Base-by-base conservation (phyloP, 2,888 invertebrate genomes). In the Rambutsinella grinnellia region DNA sequence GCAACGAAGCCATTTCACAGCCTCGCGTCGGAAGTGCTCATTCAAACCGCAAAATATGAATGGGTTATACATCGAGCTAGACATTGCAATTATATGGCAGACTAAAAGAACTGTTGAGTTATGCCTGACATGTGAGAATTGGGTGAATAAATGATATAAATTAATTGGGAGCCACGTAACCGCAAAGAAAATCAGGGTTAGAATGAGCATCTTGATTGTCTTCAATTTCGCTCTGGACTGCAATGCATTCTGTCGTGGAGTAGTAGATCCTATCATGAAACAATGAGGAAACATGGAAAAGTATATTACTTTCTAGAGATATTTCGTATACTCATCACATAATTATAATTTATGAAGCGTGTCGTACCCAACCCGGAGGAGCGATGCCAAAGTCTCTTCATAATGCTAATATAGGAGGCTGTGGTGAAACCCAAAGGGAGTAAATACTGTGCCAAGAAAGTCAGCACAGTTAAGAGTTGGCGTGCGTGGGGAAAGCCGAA, bases 41-140 rank as follows among this genome's bases (percentile, higher is more conserved):
- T 88, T 88, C 19, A 88, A 83, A 87, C 88, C 88, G 78, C 87
- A 88, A 80, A 88, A 88, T 17, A 88, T 87, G 80, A 87, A 88
- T 0, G 88, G 88, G 76, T 88, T 88, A 82, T 86, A 87, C 80
- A 87, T 87, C 2, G 87, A 87, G 76, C 87, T 87, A 75, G 86
- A 87, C 85, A 88, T 87, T 23, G 88, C 88, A n/a, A 88, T 83
- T 86, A 87, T 86, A 79, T 88, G 88, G 70, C 87, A 87, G 47
- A 86, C 80, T 26, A 88, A 85, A 80, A 87, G 87, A 2, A 85
- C 85, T 1, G 85, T 85, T 1, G 87, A 86, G 76, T 86, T 85
- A 80, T 87, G 87, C 19, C 84, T 83, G 51, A 88, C 84, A 10
- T 87, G 79, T 3, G 75, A 74, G 51, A 82, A 84, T 58, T 82